Evolutionary conservation across 2,113 vertebrate genomes (phyloP), one percentile per base, ranked within the genome.

Genomic region (Hemichromis elongatus): DNA sequence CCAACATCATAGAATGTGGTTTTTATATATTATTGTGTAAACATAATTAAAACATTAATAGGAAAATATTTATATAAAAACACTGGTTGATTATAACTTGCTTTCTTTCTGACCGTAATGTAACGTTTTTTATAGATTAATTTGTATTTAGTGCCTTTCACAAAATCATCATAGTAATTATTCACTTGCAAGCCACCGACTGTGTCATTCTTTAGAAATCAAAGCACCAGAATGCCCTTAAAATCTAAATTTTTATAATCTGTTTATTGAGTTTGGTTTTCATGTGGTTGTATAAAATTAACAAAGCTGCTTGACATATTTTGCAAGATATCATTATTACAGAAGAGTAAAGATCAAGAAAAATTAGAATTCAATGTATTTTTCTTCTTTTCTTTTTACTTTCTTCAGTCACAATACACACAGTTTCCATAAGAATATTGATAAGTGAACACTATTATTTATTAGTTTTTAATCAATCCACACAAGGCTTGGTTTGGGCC

Each of bases 401-500:
- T 75, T 75, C 45, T 16, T 50, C 10, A 1, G 9, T 73, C 68
- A 50, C 42, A 75, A 50, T 19, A 12, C 30, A 37, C 33, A 63
- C 10, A 63, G 33, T 37, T 63, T 50, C 16, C 16, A 50, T 28
- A 50, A 75, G 24, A 75, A 30, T 75, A 50, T 30, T 53, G 24
- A 28, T 14, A 37, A 21, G 59, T 4, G 2, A 80, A 45, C 52
- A 52, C 3, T 30, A 54, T 30, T 40, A 57, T 16, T 54, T 50
- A 30, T 45, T 24, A 21, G 47, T 83, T 80, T 86, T 85, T 80
- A 94, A 28, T 95, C 90, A 11, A 95, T 92, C 93, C 90, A 94
- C 92, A 94, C 89, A 3, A 90, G 85, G 33, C 82, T 93, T 1
- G 89, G 94, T 35, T 92, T 92, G 7, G 95, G 90, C 96, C 97